A percentile compares a stretch with the other conserved stretches of the same genome.
These are phyloP conservation scores for Phlogophora meticulosa DNA, from an alignment of 2,888 invertebrate species.

Conservation along the genomic window DNA sequence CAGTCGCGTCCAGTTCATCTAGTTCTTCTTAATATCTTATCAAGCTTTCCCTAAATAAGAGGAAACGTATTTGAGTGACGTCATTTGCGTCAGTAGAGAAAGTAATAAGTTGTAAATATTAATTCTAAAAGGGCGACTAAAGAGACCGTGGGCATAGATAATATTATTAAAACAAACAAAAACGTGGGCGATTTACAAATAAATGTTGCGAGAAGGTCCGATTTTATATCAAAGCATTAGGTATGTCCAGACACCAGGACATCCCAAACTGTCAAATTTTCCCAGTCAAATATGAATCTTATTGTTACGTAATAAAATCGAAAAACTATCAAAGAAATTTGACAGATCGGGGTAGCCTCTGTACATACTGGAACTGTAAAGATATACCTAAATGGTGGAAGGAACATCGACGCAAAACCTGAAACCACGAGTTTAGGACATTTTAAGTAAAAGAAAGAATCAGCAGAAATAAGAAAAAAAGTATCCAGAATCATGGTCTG, in stretches of 20 bases:
- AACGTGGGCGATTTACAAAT: neutral
- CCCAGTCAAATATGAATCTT: no score
- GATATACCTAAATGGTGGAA: no score
- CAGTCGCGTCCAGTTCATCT: neutral
- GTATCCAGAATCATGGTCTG: no score
- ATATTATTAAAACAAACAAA: neutral
- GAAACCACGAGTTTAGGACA: no score
- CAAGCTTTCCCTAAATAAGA: slow-evolving; percentile 1
- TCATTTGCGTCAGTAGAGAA: neutral
- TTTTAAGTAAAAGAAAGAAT: no score
- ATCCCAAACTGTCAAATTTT: no score
- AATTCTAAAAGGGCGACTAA: neutral
- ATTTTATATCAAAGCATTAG: neutral
- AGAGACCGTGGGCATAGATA: neutral
- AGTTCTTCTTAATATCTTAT: slow-evolving; percentile 9
- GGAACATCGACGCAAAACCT: no score
- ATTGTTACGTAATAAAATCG: no score
- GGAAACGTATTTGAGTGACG: slow-evolving; percentile 8
- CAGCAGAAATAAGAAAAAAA: no score
- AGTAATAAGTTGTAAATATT: neutral
- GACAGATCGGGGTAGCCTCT: no score
- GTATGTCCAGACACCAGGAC: no score
- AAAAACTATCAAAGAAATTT: no score
- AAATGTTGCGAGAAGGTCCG: neutral
- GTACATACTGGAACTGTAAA: neutral